These are phyloP conservation scores for Cephalopholis sonnerati DNA, from an alignment of 2,113 vertebrate genomes.

Conservation along the genomic window DNA sequence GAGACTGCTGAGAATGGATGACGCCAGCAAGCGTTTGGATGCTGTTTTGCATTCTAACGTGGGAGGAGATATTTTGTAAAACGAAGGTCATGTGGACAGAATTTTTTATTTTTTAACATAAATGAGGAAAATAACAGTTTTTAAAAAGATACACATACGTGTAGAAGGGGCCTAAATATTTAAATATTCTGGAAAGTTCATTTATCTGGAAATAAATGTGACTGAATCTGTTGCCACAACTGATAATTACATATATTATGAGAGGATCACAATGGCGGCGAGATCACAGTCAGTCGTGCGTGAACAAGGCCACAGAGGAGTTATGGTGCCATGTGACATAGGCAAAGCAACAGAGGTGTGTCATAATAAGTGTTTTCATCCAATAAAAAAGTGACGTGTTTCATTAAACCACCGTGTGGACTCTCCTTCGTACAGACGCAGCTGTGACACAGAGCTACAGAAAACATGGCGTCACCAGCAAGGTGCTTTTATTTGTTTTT, in stretches of 20 bases:
- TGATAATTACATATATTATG: not conserved
- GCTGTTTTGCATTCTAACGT: too few relatives aligned
- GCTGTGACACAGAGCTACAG: too few relatives aligned
- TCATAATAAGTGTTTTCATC: conserved; percentile 82
- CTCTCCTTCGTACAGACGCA: not conserved
- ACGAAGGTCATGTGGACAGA: too few relatives aligned
- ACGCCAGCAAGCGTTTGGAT: too few relatives aligned
- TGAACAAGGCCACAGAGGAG: conserved; percentile 31
- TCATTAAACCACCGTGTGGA: conserved; percentile 31
- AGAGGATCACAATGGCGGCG: not conserved
- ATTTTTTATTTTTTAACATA: too few relatives aligned
- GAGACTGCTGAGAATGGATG: too few relatives aligned
- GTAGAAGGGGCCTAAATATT: not conserved
- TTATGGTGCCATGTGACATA: conserved; percentile 10
- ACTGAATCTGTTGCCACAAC: not conserved
- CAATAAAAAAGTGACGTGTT: conserved; percentile 74
- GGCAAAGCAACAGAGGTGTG: conserved; percentile 39
- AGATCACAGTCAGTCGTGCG: too few relatives aligned
- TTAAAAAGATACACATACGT: too few relatives aligned
- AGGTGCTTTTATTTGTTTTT: not conserved
- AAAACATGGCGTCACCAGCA: not conserved
- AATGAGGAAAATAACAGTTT: too few relatives aligned
- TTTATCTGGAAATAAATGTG: not conserved
- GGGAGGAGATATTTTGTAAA: too few relatives aligned
- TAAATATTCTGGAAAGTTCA: not conserved